Conservation (phyloP, 2,888 invertebrate genomes). For the Eudemis profundana region DNA sequence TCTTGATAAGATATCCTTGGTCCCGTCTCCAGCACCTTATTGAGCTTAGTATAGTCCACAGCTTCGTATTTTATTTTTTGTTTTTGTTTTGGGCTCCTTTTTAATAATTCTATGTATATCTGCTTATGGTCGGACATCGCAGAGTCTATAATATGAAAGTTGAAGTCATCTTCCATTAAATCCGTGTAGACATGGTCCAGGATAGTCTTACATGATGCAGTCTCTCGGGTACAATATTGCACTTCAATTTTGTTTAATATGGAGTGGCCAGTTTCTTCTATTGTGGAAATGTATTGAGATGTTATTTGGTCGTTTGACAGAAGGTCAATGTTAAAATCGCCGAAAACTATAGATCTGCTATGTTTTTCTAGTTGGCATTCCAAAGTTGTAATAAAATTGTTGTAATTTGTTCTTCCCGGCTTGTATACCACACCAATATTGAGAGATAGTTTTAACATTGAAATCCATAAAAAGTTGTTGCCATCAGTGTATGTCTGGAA, state of each 20-base stretch:
- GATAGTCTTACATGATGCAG: constrained; percentile 45
- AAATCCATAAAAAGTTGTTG: constrained; percentile 2
- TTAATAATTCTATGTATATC: constrained; percentile 18
- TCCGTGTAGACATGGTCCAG: constrained; percentile 50
- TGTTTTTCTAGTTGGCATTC: constrained; percentile 21
- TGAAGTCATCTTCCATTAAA: constrained; percentile 46
- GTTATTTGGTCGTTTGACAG: constrained; percentile 12
- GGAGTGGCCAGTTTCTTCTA: constrained; percentile 30
- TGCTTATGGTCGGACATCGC: constrained; percentile 32
- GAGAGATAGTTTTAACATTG: neutral
- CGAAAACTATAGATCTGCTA: constrained; percentile 22
- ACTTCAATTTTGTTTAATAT: constrained; percentile 47
- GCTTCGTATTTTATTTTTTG: neutral
- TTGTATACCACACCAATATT: constrained; percentile 11
- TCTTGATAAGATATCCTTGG: too few species aligned
- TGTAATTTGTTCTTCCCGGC: constrained; percentile 6
- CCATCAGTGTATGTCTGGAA: neutral
- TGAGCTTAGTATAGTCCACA: too few species aligned
- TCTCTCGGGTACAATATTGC: constrained; percentile 47
- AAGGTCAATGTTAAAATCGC: constrained; percentile 35
- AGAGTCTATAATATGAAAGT: constrained; percentile 25
- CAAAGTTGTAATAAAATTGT: constrained; percentile 15
- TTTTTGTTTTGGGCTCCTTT: constrained; percentile 2
- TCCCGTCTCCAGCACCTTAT: too few species aligned
- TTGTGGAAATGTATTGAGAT: neutral